phyloP scores from a whole-genome alignment of 2,797 vertebrate species.

The Eutrigla gurnardus region DNA sequence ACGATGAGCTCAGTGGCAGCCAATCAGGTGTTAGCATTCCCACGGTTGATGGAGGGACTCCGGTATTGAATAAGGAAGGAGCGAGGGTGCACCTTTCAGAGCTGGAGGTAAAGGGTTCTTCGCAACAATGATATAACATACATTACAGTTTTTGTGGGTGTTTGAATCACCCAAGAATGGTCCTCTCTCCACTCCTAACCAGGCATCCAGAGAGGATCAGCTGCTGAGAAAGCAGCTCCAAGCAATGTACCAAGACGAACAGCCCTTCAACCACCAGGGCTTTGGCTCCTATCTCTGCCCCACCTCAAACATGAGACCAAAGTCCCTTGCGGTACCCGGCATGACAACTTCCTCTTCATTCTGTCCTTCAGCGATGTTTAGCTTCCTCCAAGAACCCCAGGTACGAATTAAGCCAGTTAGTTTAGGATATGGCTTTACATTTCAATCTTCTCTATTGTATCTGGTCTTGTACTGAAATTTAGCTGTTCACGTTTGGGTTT shows the following conservation, averaged over 20 bases:
- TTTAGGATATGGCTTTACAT: background rate
- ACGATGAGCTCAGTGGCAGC: constrained; percentile 46
- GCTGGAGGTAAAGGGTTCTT: constrained; percentile 80
- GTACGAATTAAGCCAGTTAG: constrained; percentile 44
- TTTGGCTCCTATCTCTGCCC: constrained; percentile 73
- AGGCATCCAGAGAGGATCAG: constrained; percentile 80
- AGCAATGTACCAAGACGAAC: constrained; percentile 86
- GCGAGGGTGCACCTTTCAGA: constrained; percentile 89
- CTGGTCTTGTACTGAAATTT: background rate
- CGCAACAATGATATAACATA: background rate
- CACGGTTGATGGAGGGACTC: constrained; percentile 86
- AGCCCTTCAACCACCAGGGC: constrained; percentile 75
- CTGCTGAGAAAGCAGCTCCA: constrained; percentile 86
- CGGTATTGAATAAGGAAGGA: constrained; percentile 68
- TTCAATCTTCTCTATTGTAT: background rate
- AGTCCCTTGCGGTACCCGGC: constrained; percentile 93
- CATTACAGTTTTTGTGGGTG: background rate
- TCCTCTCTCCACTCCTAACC: constrained; percentile 44
- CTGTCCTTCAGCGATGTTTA: constrained; percentile 56
- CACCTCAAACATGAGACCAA: constrained; percentile 85
- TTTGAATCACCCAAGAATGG: background rate
- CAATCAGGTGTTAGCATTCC: constrained; percentile 81
- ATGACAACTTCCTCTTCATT: constrained; percentile 84
- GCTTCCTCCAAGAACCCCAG: constrained; percentile 83
- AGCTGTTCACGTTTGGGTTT: constrained; percentile 3